phyloP scores from a whole-genome alignment of 92 coral and sea anemone species.

The Palythoa caribaeorum region DNA sequence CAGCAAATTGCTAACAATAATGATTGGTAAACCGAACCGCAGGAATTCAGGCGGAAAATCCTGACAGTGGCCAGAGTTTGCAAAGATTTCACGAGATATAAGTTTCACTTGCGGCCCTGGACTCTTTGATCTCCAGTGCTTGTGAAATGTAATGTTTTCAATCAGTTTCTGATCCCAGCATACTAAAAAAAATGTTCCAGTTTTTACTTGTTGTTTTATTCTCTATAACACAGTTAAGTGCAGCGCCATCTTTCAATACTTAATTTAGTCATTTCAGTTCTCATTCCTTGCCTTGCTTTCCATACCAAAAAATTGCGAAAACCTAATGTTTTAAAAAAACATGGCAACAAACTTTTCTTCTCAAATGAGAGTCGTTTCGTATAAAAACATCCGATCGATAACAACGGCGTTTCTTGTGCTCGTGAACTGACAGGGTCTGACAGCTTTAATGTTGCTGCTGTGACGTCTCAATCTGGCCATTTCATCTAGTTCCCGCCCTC shows the following conservation, averaged over 20 bases:
- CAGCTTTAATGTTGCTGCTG: neutral
- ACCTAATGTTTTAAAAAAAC: neutral
- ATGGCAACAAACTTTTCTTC: neutral
- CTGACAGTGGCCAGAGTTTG: conserved; percentile 10
- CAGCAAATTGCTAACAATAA: neutral
- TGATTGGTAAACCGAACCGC: conserved; percentile 31
- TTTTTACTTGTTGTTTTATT: neutral
- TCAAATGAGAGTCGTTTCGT: conserved; percentile 3
- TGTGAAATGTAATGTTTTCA: neutral
- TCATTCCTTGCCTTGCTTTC: neutral
- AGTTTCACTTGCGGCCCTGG: neutral
- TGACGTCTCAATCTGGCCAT: conserved; percentile 5
- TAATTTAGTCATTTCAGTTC: neutral
- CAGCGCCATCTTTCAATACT: neutral
- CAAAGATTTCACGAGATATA: neutral
- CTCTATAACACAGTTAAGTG: neutral
- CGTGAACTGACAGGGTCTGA: conserved; percentile 9
- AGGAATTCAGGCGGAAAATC: conserved; percentile 39
- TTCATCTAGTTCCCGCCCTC: neutral
- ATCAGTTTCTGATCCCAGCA: conserved; percentile 19
- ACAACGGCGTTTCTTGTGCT: neutral
- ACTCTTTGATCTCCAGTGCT: conserved; percentile 16
- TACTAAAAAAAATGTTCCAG: neutral
- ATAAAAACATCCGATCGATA: conserved; percentile 16
- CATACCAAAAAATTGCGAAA: neutral